Evolutionary conservation across 2,113 vertebrate genomes (phyloP).

Genomic region (Urocolius indicus): DNA sequence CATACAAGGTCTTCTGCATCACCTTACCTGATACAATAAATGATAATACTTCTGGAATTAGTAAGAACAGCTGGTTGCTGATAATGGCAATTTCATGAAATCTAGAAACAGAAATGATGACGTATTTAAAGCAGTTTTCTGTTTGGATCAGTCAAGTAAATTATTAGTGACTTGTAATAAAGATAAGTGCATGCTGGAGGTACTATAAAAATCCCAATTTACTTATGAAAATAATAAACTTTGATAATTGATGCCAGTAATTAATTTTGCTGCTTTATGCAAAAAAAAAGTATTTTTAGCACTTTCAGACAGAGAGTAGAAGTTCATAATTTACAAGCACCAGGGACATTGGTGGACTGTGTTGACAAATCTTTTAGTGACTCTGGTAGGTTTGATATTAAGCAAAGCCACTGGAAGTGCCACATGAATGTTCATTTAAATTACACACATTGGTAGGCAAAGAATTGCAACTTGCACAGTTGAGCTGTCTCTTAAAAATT

Average conservation of each 20-base stretch:
- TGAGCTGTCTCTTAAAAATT: slow-evolving; percentile 46
- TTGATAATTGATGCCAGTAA: slow-evolving; percentile 51
- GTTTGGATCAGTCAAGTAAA: background rate
- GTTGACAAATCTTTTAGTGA: slow-evolving; percentile 69
- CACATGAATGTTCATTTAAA: slow-evolving; percentile 68
- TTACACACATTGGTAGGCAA: background rate
- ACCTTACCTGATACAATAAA: background rate
- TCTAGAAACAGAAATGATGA: background rate
- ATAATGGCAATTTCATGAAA: background rate
- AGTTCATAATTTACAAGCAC: slow-evolving; percentile 52
- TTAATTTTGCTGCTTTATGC: slow-evolving; percentile 48
- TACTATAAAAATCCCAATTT: slow-evolving; percentile 16
- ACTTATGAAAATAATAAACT: slow-evolving; percentile 41
- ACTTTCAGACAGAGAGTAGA: slow-evolving; percentile 29
- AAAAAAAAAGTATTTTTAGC: slow-evolving; percentile 28
- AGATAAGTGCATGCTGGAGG: background rate
- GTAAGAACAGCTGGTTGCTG: background rate
- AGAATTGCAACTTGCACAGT: slow-evolving; percentile 45
- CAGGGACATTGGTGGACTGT: background rate
- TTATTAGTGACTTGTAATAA: background rate
- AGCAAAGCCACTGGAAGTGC: slow-evolving; percentile 17
- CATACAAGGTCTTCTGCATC: background rate
- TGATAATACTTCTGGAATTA: background rate
- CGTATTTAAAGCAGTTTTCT: slow-evolving; percentile 8
- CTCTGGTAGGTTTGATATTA: slow-evolving; percentile 35